Percentiles rank a stretch among this genome's conserved stretches.
These are phyloP conservation scores for Acanthopagrus latus DNA, from an alignment of 2,797 vertebrate genomes.

Conservation along the genomic window DNA sequence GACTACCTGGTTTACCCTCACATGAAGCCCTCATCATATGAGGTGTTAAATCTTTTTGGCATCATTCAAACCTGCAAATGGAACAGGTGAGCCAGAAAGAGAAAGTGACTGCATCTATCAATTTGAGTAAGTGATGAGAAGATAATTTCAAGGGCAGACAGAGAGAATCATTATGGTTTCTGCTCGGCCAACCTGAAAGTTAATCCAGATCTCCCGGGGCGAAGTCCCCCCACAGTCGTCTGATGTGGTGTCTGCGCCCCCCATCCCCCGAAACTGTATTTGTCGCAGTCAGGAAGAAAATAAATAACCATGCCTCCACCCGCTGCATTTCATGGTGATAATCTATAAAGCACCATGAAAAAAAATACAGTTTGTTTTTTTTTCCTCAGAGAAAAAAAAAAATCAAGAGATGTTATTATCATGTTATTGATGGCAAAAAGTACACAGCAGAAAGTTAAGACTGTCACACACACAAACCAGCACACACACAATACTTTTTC, in stretches of 20 bases:
- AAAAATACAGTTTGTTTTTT: constrained; percentile 28
- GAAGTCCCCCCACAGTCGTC: constrained; percentile 50
- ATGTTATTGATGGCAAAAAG: constrained; percentile 43
- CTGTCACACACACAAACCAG: background rate
- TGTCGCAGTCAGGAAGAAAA: constrained; percentile 63
- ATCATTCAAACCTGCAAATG: constrained; percentile 65
- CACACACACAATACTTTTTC: background rate
- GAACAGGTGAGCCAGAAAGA: constrained; percentile 64
- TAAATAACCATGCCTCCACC: constrained; percentile 62
- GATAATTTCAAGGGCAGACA: constrained; percentile 82
- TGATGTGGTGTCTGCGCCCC: constrained; percentile 52
- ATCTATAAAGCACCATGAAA: constrained; percentile 58
- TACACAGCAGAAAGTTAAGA: constrained; percentile 28
- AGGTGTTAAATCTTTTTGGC: constrained; percentile 46
- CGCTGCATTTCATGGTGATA: constrained; percentile 56
- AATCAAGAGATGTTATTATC: constrained; percentile 50
- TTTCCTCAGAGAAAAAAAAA: constrained; percentile 21
- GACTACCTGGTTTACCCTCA: constrained; percentile 42
- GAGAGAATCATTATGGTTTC: constrained; percentile 80
- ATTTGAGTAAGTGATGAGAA: constrained; percentile 77
- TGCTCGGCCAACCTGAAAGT: constrained; percentile 82
- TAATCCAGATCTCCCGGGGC: constrained; percentile 77
- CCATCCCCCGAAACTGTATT: constrained; percentile 44
- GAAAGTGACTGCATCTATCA: constrained; percentile 70
- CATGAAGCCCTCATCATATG: constrained; percentile 15